A percentile compares a stretch with the other conserved stretches of the same genome.
Conservation (phyloP, 2,113 vertebrate species). For the Pterocles gutturalis region DNA sequence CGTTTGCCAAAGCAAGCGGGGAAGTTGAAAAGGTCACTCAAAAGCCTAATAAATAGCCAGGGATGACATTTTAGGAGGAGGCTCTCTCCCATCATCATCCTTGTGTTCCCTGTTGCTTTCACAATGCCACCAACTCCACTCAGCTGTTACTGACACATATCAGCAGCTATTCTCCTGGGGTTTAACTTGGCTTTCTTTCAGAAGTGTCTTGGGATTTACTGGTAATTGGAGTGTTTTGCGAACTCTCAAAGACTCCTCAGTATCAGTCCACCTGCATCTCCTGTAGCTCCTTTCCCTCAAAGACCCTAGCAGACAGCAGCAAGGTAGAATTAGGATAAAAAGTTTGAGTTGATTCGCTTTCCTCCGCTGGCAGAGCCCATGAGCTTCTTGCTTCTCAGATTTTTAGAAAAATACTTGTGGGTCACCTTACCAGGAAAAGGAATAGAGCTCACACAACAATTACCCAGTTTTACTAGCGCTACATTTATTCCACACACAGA, state of each 20-base stretch:
- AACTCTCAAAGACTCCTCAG: constrained; percentile 53
- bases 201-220: constrained; percentile 32
- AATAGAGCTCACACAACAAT: not conserved
- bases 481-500: not conserved
- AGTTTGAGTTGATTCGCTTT: constrained; percentile 16
- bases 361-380: not conserved
- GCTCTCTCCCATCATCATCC: not conserved
- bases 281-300: constrained; percentile 27
- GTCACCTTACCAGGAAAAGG: not conserved
- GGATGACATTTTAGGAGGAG: not conserved
- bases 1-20: not conserved
- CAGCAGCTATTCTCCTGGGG: not conserved
- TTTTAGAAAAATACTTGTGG: constrained; percentile 3
- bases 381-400: constrained; percentile 8
- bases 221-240: constrained; percentile 69
- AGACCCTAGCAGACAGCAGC: not conserved
- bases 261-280: constrained; percentile 25
- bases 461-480: not conserved
- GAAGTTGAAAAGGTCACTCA: not conserved
- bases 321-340: not conserved
- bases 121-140: constrained; percentile 10
- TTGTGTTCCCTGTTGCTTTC: not conserved
- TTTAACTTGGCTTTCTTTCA: constrained; percentile 46
- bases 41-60: not conserved
- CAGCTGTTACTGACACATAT: constrained; percentile 26